Evolutionary conservation across 2,888 invertebrate genomes (phyloP), one percentile per base, ranked within the genome.

Genomic region (Dryocosmus kuriphilus): DNA sequence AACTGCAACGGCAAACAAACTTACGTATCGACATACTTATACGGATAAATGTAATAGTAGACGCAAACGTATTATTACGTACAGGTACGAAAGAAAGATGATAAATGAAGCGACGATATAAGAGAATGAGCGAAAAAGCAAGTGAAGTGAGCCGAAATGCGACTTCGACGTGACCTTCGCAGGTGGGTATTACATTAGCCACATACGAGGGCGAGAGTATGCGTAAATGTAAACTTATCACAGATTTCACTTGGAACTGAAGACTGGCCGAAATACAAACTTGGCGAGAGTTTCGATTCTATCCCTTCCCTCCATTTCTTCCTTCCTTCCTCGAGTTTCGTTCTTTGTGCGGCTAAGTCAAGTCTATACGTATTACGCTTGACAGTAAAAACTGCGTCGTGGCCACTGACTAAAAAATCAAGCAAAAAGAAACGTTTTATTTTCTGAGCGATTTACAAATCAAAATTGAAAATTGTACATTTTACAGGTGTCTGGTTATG

Each of bases 221-320:
- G 82, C 77, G 71, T n/a, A 76, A 82, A 85, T 85, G 77, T 83
- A 86, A 87, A 81, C 79, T 85, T 86, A 89, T 89, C 89, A 89
- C 89, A 89, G 89, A 88, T 85, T 86, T 87, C 84, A 85, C 84
- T 85, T 88, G 86, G 85, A 88, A 88, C 85, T 85, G 83, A 87
- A 87, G 84, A 88, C 83, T 84, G 81, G 65, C 77, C 35, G 24
- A 55, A 76, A 74, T 75, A 76, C 75, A 67, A 73, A 76, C 76
- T 71, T 60, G 73, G 65, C 79, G 77, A 74, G 61, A 74, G 74
- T 77, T 74, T 30, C 38, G 19, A 67, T 73, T 35, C 41, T 19
- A 71, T 73, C 19, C 41, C 32, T 24, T 67, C 73, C 61, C 24
- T 27, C 19, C 22, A 9, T 77, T 73, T 27, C 61, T 67, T 22